These are phyloP conservation scores for Crioceris asparagi DNA, from an alignment of 2,888 invertebrate species.

Conservation along the genomic window DNA sequence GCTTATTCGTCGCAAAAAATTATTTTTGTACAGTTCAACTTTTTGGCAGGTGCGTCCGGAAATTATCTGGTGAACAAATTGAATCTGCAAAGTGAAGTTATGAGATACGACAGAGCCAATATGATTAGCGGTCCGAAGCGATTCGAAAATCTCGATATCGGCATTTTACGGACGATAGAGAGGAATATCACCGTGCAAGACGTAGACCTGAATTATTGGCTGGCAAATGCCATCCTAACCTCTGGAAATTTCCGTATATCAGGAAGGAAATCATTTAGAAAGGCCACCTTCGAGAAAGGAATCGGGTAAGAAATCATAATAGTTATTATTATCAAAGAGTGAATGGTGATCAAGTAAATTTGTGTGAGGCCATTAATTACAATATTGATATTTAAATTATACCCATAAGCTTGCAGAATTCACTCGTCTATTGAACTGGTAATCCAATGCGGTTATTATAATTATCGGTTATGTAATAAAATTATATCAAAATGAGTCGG, in stretches of 20 bases:
- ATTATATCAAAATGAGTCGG: too few species aligned
- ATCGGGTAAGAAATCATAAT: conserved; percentile 28
- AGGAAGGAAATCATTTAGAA: conserved; percentile 39
- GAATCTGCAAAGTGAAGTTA: conserved; percentile 42
- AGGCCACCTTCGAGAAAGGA: conserved; percentile 33
- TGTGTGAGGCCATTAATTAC: too few species aligned
- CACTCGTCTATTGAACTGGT: too few species aligned
- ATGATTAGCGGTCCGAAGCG: conserved; percentile 38
- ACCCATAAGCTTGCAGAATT: too few species aligned
- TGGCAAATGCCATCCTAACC: conserved; percentile 36
- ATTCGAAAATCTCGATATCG: conserved; percentile 33
- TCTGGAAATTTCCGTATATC: conserved; percentile 35
- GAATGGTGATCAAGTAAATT: too few species aligned
- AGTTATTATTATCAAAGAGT: too few species aligned
- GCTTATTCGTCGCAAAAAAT: too few species aligned
- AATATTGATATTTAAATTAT: too few species aligned
- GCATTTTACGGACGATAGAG: conserved; percentile 31
- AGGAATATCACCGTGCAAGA: conserved; percentile 34
- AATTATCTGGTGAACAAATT: conserved; percentile 40
- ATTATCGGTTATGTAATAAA: too few species aligned
- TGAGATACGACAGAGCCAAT: conserved; percentile 37
- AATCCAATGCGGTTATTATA: too few species aligned
- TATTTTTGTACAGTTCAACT: too few species aligned
- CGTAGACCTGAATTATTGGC: conserved; percentile 40
- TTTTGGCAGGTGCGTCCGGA: conserved; percentile 26